Conservation (phyloP, 2,797 vertebrate genomes). For the Thunnus albacares region DNA sequence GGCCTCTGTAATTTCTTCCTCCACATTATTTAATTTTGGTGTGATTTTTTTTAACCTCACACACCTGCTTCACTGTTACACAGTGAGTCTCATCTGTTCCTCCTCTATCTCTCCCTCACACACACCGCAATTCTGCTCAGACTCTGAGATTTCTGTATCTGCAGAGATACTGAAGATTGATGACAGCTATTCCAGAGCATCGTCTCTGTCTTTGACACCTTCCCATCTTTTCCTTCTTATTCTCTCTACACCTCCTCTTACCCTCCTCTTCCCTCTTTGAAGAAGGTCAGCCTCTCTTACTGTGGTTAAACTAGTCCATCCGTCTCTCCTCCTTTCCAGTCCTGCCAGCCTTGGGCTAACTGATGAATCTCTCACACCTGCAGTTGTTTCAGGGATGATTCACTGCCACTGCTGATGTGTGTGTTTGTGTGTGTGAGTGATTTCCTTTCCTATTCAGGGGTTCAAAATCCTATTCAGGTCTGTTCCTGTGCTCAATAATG, state of each 20-base stretch:
- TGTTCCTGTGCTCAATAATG: slow-evolving; percentile 21
- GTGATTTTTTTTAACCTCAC: neutral
- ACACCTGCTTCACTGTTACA: slow-evolving; percentile 17
- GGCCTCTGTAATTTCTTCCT: slow-evolving; percentile 22
- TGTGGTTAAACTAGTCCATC: slow-evolving; percentile 73
- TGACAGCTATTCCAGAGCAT: slow-evolving; percentile 71
- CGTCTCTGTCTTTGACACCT: slow-evolving; percentile 57
- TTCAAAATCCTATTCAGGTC: slow-evolving; percentile 42
- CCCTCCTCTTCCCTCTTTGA: slow-evolving; percentile 34
- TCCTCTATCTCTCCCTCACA: slow-evolving; percentile 45
- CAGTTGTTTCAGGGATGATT: slow-evolving; percentile 69
- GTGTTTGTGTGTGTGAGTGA: slow-evolving; percentile 29
- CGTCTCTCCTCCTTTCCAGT: slow-evolving; percentile 62
- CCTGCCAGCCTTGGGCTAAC: slow-evolving; percentile 63
- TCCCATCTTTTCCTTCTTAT: slow-evolving; percentile 40
- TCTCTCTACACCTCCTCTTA: slow-evolving; percentile 18
- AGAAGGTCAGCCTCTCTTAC: slow-evolving; percentile 72
- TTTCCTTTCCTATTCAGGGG: slow-evolving; percentile 41
- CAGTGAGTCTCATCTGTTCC: slow-evolving; percentile 30
- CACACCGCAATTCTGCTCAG: slow-evolving; percentile 39
- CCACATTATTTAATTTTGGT: slow-evolving; percentile 33
- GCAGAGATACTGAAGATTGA: slow-evolving; percentile 78
- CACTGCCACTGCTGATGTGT: slow-evolving; percentile 37
- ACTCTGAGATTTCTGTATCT: slow-evolving; percentile 63
- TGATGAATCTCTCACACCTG: slow-evolving; percentile 68